Conservation (phyloP, 2,888 invertebrate species). For the Hypomecis punctinalis region DNA sequence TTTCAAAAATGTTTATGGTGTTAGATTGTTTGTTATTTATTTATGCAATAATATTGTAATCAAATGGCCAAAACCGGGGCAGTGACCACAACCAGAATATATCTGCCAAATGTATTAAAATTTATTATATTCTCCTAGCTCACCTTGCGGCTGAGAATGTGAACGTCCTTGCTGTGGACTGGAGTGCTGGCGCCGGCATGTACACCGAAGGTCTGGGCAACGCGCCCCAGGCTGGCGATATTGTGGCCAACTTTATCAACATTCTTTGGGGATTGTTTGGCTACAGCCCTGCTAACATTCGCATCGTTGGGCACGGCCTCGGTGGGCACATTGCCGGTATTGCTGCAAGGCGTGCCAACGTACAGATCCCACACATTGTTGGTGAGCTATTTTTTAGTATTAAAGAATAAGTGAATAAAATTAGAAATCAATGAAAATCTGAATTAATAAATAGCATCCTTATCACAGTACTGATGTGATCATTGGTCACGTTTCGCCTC, state of each 20-base stretch:
- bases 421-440: no score
- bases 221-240: slow-evolving; percentile 62
- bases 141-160: slow-evolving; percentile 62
- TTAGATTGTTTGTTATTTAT: no score
- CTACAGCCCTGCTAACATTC: slow-evolving; percentile 57
- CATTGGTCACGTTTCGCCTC: no score
- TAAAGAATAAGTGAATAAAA: no score
- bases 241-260: slow-evolving; percentile 72
- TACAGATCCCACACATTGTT: slow-evolving; percentile 62
- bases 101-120: no score
- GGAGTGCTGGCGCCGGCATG: slow-evolving; percentile 61
- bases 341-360: slow-evolving; percentile 60
- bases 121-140: slow-evolving; percentile 53
- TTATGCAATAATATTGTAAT: no score
- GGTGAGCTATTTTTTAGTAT: slow-evolving; percentile 58
- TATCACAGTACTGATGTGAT: no score
- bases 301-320: slow-evolving; percentile 70
- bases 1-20: no score
- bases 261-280: slow-evolving; percentile 61
- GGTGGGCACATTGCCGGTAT: slow-evolving; percentile 79
- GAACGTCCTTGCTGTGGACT: slow-evolving; percentile 76
- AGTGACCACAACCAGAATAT: no score
- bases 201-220: slow-evolving; percentile 69
- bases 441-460: no score
- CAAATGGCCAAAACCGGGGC: no score